Evolutionary conservation across 2,113 vertebrate species (phyloP), one percentile per base, ranked within the genome.

Genomic region (Smithornis capensis): DNA sequence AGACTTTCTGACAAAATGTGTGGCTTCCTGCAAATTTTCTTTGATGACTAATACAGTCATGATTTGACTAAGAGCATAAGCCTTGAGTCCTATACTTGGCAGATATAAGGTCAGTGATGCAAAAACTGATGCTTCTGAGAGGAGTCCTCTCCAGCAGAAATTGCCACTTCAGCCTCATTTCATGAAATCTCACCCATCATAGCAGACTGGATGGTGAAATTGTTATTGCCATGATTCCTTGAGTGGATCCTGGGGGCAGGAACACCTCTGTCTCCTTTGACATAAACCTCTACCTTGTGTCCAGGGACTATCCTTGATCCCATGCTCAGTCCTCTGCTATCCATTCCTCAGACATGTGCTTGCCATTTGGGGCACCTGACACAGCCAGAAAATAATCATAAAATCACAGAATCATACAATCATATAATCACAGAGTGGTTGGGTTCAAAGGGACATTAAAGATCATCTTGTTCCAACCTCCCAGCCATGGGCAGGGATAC

Each of bases 1-100:
- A 68, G 49, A 63, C 56, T 69, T 92, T 82, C 74, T 87, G 81
- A 38, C 81, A 89, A 42, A 94, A 73, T 38, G 31, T 1, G 4
- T 33, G 45, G 27, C 71, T 92, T 95, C 57, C 90, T 90, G 87
- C 70, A 90, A 86, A 65, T 88, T 80, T 85, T 6, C 27, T 68
- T 87, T 9, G 1, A 16, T 95, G 91, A 95, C 37, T 97, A 86
- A 94, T 73, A 85, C 38, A 79, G 73, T 83, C 1, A 2, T 5
- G 2, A 42, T 94, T 91, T 95, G 84, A 92, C 37, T 76, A 79
- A 83, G 6, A 79, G 11, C 4, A 1, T 44, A 37, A 28, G 25
- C 69, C 55, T 91, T 28, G 62, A 79, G 74, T 67, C 63, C 62
- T 62, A 55, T 82, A 65, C 18, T 90, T 79, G 62, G 10, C 29